These are phyloP conservation scores for Epinotia brunnichana DNA, from an alignment of 2,888 invertebrate genomes.

Conservation along the genomic window DNA sequence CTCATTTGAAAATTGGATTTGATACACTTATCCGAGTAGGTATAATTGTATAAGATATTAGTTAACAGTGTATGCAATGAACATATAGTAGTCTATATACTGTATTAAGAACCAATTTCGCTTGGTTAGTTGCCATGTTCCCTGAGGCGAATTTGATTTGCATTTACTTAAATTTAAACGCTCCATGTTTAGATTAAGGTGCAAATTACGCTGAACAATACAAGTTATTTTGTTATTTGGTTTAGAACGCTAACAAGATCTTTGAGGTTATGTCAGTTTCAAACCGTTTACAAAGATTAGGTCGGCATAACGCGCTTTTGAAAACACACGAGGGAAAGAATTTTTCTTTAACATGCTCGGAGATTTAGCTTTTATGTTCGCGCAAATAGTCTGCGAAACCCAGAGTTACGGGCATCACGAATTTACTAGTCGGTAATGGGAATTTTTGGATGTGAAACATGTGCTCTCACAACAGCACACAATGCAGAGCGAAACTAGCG, in stretches of 20 bases:
- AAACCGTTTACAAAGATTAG: conserved; percentile 7
- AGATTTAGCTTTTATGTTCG: too few species aligned
- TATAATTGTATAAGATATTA: neutral
- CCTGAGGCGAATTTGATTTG: conserved; percentile 17
- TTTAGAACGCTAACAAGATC: conserved; percentile 14
- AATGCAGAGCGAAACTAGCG: too few species aligned
- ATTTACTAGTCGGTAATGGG: too few species aligned
- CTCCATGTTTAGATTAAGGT: conserved; percentile 10
- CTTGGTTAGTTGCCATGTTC: neutral
- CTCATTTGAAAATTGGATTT: neutral
- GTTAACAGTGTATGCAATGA: conserved; percentile 12
- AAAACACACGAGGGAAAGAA: neutral
- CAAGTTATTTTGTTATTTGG: conserved; percentile 2
- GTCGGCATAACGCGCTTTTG: conserved; percentile 4
- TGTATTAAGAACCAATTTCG: conserved; percentile 12
- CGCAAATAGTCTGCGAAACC: too few species aligned
- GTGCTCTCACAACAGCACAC: too few species aligned
- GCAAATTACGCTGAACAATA: conserved; percentile 1
- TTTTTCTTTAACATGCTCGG: too few species aligned
- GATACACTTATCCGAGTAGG: neutral
- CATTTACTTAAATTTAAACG: conserved; percentile 4
- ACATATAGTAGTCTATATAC: conserved; percentile 1
- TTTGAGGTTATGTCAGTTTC: conserved; percentile 8
- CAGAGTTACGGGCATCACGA: too few species aligned
- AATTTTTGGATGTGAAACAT: too few species aligned